A percentile compares a stretch with the other conserved stretches of the same genome.
These are phyloP conservation scores for Pantherophis guttatus DNA, from an alignment of 2,113 vertebrate genomes.

Conservation along the genomic window DNA sequence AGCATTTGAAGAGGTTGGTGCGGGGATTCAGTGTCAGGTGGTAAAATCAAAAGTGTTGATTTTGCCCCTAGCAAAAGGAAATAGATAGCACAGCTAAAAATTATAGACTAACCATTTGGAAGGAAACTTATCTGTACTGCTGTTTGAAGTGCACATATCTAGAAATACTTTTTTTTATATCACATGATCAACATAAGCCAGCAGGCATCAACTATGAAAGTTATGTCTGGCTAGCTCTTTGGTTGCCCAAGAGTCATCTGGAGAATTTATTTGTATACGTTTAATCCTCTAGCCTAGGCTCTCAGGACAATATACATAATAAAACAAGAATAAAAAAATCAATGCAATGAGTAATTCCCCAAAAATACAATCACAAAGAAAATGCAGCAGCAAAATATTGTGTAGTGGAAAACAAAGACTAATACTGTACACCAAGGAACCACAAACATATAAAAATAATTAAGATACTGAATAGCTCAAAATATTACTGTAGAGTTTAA, in stretches of 20 bases:
- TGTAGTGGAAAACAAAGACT: neutral
- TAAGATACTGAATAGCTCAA: neutral
- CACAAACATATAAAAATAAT: neutral
- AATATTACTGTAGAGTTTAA: neutral
- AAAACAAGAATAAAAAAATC: neutral
- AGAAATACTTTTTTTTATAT: neutral
- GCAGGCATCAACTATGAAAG: neutral
- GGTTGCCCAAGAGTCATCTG: neutral
- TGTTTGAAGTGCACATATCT: too few relatives aligned
- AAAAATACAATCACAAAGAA: neutral
- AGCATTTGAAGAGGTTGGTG: neutral
- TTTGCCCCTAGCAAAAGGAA: neutral
- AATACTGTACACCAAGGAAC: neutral
- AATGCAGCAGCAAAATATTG: neutral
- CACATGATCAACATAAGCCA: neutral
- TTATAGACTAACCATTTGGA: neutral
- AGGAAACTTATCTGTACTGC: neutral
- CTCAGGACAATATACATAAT: neutral
- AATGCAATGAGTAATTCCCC: neutral
- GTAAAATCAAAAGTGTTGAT: neutral
- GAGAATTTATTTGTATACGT: neutral
- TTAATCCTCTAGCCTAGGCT: neutral
- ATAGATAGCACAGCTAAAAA: neutral
- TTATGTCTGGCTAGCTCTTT: neutral
- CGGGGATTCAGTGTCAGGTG: neutral